These are phyloP conservation scores for Natrix natrix DNA, from an alignment of 2,797 vertebrate genomes.

Conservation along the genomic window DNA sequence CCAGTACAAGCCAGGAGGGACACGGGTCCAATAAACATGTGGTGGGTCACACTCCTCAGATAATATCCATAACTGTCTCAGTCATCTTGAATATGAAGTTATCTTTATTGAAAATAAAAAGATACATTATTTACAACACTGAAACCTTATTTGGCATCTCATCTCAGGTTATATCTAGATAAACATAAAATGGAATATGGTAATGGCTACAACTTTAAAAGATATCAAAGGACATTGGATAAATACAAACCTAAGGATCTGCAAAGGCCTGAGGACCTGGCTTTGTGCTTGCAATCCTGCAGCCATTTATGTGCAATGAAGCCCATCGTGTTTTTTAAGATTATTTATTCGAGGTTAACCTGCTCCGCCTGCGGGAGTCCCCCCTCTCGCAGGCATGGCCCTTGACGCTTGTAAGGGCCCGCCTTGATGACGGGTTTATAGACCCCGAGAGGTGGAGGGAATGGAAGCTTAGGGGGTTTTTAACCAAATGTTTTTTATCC, in stretches of 20 bases:
- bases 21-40: too few species aligned
- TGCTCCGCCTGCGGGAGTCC: too few species aligned
- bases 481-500: too few species aligned
- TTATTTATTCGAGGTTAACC: too few species aligned
- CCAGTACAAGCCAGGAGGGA: too few species aligned
- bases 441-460: too few species aligned
- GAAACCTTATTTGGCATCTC: not conserved
- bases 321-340: too few species aligned
- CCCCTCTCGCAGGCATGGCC: too few species aligned
- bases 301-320: not conserved
- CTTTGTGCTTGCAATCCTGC: not conserved
- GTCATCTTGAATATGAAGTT: not conserved
- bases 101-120: not conserved
- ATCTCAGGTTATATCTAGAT: not conserved
- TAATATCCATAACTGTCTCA: not conserved
- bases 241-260: not conserved
- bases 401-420: too few species aligned
- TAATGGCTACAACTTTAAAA: not conserved
- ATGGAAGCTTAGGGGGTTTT: too few species aligned
- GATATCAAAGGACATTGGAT: not conserved
- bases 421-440: too few species aligned
- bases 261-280: not conserved
- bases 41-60: not conserved
- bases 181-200: not conserved
- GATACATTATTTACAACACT: not conserved